A percentile compares a stretch with the other conserved stretches of the same genome.
These are phyloP conservation scores for Phaonia tiefii DNA, from an alignment of 2,888 invertebrate species.

Conservation along the genomic window DNA sequence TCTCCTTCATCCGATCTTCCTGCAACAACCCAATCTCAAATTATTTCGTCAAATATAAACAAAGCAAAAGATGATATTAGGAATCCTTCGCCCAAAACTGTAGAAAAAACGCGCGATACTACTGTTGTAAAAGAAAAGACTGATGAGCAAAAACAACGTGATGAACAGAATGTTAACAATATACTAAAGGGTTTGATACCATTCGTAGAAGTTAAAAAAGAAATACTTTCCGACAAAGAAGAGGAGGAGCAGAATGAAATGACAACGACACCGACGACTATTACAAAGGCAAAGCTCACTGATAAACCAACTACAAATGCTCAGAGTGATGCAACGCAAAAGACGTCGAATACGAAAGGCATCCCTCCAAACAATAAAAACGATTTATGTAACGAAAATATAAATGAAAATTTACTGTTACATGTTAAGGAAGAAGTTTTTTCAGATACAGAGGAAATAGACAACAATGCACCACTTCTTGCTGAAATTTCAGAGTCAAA, in stretches of 20 bases:
- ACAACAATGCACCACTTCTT: background rate
- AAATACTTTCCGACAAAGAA: constrained; percentile 73
- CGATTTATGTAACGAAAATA: too few relatives aligned
- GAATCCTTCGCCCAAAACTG: constrained; percentile 14
- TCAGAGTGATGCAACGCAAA: background rate
- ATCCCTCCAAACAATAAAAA: too few relatives aligned
- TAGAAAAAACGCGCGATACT: background rate
- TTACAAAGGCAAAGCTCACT: background rate
- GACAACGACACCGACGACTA: background rate
- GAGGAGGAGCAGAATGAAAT: constrained; percentile 50
- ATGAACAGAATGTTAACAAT: constrained; percentile 56
- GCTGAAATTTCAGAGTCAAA: background rate
- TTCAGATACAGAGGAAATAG: constrained; percentile 74
- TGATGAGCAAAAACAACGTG: constrained; percentile 39
- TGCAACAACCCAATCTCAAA: background rate
- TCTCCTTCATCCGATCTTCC: constrained; percentile 16
- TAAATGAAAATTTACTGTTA: too few relatives aligned
- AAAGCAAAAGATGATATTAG: background rate
- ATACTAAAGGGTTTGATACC: constrained; percentile 72
- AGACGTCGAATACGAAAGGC: background rate
- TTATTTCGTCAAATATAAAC: background rate
- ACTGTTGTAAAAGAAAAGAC: constrained; percentile 28
- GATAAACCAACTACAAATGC: constrained; percentile 15
- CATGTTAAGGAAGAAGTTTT: constrained; percentile 74
- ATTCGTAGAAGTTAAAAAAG: constrained; percentile 77